A percentile compares a stretch with the other conserved stretches of the same genome.
phyloP scores from a whole-genome alignment of 2,888 invertebrate genomes.

The Cantharis lateralis region DNA sequence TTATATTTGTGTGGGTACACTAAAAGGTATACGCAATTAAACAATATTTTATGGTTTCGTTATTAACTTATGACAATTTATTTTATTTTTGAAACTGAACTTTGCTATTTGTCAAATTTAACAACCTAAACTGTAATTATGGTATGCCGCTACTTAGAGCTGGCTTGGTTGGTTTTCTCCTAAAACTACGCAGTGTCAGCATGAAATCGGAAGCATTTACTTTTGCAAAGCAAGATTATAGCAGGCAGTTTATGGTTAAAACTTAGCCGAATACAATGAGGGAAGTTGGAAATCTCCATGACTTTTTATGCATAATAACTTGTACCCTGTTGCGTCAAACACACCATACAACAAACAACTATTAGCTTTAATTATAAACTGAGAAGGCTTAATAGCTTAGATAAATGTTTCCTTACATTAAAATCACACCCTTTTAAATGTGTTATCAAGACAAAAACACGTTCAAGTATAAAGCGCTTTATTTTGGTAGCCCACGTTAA shows the following conservation, averaged over 20 bases:
- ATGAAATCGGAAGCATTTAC: not conserved
- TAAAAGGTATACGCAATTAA: not conserved
- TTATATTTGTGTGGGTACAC: not conserved
- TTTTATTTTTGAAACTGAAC: no score
- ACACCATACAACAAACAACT: not conserved
- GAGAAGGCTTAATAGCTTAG: not conserved
- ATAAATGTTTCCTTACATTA: not conserved
- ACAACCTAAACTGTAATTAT: not conserved
- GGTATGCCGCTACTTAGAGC: not conserved
- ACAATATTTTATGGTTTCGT: not conserved
- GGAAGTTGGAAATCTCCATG: not conserved
- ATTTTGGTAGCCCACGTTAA: not conserved
- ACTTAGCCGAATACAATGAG: not conserved
- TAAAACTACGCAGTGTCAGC: not conserved
- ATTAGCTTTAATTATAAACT: not conserved
- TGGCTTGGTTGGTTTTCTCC: not conserved
- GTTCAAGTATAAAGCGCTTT: not conserved
- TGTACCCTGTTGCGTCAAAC: not conserved
- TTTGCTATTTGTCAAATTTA: no score
- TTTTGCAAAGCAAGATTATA: not conserved
- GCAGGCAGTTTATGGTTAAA: not conserved
- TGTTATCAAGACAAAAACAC: not conserved
- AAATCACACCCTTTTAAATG: not conserved
- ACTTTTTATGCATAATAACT: not conserved
- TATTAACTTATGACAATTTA: not conserved